A percentile compares a stretch with the other conserved stretches of the same genome.
phyloP scores from a whole-genome alignment of 1,140 invertebrate genomes.

The Aleiodes sp. region DNA sequence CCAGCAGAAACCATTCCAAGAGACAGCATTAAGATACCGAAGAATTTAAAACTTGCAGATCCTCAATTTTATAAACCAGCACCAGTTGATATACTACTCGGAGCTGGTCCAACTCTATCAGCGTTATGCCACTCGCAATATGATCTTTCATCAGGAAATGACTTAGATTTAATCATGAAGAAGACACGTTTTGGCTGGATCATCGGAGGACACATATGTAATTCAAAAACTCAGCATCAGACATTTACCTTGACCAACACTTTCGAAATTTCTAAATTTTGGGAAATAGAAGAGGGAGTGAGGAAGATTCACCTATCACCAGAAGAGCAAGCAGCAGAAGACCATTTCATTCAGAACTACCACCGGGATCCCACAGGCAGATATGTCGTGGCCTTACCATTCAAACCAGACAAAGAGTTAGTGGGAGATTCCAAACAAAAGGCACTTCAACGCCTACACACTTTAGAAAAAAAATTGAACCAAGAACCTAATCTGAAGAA shows the following conservation, averaged over 20 bases:
- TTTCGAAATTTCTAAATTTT: conserved; percentile 33
- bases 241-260: background rate
- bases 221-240: background rate
- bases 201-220: background rate
- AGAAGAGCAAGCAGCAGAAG: conserved; percentile 34
- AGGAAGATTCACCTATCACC: conserved; percentile 21
- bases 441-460: conserved; percentile 34
- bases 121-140: background rate
- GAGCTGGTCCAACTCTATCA: background rate
- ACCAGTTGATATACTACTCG: conserved; percentile 21
- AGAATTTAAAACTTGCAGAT: conserved; percentile 31
- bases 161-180: background rate
- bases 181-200: conserved; percentile 28
- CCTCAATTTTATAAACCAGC: conserved; percentile 1
- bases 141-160: background rate
- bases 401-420: conserved; percentile 26
- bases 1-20: background rate
- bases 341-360: conserved; percentile 37
- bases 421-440: conserved; percentile 34
- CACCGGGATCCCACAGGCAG: conserved; percentile 30
- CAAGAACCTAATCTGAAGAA: conserved; percentile 28
- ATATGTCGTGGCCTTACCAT: conserved; percentile 41
- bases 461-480: conserved; percentile 39
- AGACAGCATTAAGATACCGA: background rate
- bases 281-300: conserved; percentile 44